These are phyloP conservation scores for Diaperis boleti DNA, from an alignment of 2,888 invertebrate species.

Conservation along the genomic window DNA sequence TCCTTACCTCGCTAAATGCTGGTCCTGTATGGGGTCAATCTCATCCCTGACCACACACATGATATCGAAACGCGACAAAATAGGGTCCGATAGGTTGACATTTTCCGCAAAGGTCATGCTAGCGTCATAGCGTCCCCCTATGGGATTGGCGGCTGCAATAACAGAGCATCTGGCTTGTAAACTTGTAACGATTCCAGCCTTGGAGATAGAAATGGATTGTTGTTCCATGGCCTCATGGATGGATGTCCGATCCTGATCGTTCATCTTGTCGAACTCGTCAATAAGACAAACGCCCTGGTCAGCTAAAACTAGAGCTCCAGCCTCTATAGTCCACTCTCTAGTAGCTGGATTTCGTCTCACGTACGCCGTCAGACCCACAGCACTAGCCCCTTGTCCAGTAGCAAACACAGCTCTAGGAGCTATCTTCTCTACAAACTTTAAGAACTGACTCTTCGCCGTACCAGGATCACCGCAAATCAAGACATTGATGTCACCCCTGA, in stretches of 20 bases:
- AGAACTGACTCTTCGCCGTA: slow-evolving; percentile 98
- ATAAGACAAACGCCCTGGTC: slow-evolving; percentile 99
- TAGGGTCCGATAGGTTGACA: slow-evolving; percentile 97
- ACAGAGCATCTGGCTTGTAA: slow-evolving; percentile 97
- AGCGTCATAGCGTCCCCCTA: slow-evolving; percentile 97
- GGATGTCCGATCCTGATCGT: slow-evolving; percentile 96
- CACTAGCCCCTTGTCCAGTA: slow-evolving; percentile 98
- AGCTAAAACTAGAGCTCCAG: slow-evolving; percentile 96
- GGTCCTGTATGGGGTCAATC: slow-evolving; percentile 93
- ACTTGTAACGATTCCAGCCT: slow-evolving; percentile 98
- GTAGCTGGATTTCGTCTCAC: slow-evolving; percentile 93
- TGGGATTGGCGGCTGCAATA: slow-evolving; percentile 98
- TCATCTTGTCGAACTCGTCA: slow-evolving; percentile 99
- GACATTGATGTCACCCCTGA: slow-evolving; percentile 97
- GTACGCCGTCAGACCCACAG: slow-evolving; percentile 98
- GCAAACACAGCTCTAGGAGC: slow-evolving; percentile 98
- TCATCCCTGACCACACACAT: slow-evolving; percentile 97
- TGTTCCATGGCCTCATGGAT: slow-evolving; percentile 99
- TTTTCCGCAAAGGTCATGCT: slow-evolving; percentile 98
- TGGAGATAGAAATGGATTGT: slow-evolving; percentile 98
- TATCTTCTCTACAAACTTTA: slow-evolving; percentile 96
- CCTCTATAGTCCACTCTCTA: slow-evolving; percentile 98
- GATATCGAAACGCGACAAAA: slow-evolving; percentile 97
- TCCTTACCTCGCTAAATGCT: slow-evolving; percentile 81
- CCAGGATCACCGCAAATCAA: slow-evolving; percentile 98